Conservation (phyloP, 2,797 vertebrate genomes). For the Scarus forsteni region DNA sequence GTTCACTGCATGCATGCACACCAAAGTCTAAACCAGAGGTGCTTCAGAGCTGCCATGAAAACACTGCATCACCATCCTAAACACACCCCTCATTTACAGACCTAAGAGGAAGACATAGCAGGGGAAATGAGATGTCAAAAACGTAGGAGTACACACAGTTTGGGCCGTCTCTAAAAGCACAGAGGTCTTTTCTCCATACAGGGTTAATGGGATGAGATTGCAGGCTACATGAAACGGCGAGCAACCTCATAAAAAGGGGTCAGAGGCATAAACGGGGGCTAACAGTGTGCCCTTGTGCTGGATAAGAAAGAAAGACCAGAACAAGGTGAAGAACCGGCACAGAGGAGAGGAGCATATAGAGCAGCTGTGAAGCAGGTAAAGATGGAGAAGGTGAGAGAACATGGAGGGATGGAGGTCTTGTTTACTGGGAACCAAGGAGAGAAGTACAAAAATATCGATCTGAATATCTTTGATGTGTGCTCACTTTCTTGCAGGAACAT, state of each 20-base stretch:
- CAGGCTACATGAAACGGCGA: slow-evolving; percentile 29
- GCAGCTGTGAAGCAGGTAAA: slow-evolving; percentile 6
- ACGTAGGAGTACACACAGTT: slow-evolving; percentile 14
- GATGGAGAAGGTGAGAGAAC: not conserved
- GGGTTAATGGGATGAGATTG: slow-evolving; percentile 58
- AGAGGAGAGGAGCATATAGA: slow-evolving; percentile 10
- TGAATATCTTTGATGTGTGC: slow-evolving; percentile 6
- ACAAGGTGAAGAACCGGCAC: not conserved
- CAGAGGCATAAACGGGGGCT: slow-evolving; percentile 31
- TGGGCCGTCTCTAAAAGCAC: slow-evolving; percentile 36
- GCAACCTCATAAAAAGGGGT: slow-evolving; percentile 58
- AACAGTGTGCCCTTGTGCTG: slow-evolving; percentile 16
- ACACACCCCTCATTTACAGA: slow-evolving; percentile 1
- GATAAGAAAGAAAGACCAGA: slow-evolving; percentile 1
- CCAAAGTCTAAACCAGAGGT: slow-evolving; percentile 12
- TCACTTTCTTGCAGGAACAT: slow-evolving; percentile 3
- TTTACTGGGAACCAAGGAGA: slow-evolving; percentile 15
- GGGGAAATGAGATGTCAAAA: slow-evolving; percentile 38
- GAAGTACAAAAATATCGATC: slow-evolving; percentile 43
- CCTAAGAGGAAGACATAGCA: slow-evolving; percentile 27
- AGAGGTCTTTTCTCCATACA: slow-evolving; percentile 25
- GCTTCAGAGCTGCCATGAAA: slow-evolving; percentile 18
- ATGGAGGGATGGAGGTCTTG: slow-evolving; percentile 1
- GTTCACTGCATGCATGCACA: slow-evolving; percentile 19
- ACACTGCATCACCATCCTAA: slow-evolving; percentile 15